Evolutionary conservation across 1,140 invertebrate species (phyloP), one percentile per base, ranked within the genome.

Genomic region (Oncopodura yosiiana): DNA sequence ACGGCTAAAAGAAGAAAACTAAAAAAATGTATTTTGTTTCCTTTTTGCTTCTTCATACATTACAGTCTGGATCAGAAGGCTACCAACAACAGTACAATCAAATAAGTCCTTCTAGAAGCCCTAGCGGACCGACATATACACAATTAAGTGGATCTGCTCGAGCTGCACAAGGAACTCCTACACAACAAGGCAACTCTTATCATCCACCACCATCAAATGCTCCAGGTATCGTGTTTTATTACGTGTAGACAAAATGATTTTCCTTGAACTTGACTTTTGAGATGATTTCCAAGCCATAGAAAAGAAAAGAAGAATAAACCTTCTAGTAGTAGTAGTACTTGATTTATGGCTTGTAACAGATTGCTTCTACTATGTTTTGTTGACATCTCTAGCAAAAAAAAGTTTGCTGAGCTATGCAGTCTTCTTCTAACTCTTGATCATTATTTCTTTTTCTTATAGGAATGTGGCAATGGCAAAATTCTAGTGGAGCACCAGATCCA

Each of bases 91-190:
- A 66, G 53, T 86, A 85, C 69, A 83, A 76, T 75, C 86, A 85
- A 72, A 81, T 85, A 64, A 91, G 83, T 74, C 88, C 83, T 6
- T 79, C 79, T 36, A 73, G 82, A 57, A 87, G 82, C 62, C 86
- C 85, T 29, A 83, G 78, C 71, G 86, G 81, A 58, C 87, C 84
- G 18, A 87, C 84, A 11, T 91, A 87, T 70, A 92, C 86, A 58
- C 88, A 89, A 69, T 74, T 88, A 5, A 83, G 82, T 68, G 80
- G 80, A 24, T 63, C 66, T 8, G 53, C 62, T 12, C 71, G 74
- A 50, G 70, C 76, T n/a, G 48, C 49, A 8, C 43, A 49, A 24
- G 45, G 27, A 9, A 49, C 21, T 36, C 43, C 32, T 44, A 41
- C 53, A 9, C 30, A 41, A 42, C 61, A 53, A 53, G 23, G 49